Conservation (phyloP, 2,113 vertebrate species). For the Orientallactaga bullata region DNA sequence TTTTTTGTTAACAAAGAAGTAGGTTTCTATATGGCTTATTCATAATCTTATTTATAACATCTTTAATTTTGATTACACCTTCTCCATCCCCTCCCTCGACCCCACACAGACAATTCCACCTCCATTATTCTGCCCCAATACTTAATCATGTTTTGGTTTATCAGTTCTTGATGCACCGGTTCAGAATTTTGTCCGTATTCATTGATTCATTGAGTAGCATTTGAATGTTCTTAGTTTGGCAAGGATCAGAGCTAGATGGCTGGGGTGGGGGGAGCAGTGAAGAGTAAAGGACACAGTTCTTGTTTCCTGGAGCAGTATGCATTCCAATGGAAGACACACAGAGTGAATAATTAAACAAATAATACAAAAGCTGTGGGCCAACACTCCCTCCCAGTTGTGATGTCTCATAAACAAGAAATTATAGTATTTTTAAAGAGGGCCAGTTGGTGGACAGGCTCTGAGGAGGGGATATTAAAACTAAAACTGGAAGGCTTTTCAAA, state of each 20-base stretch:
- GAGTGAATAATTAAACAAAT: not conserved
- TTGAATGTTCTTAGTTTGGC: not conserved
- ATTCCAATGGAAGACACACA: not conserved
- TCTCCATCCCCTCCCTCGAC: too few relatives aligned
- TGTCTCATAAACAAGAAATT: not conserved
- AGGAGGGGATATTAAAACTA: not conserved
- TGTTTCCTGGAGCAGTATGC: not conserved
- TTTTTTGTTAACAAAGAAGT: too few relatives aligned
- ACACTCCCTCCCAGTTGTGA: not conserved
- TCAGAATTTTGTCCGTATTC: not conserved
- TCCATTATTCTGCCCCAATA: too few relatives aligned
- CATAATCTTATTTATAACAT: too few relatives aligned
- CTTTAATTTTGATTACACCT: too few relatives aligned
- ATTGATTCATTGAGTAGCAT: not conserved
- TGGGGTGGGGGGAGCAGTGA: not conserved
- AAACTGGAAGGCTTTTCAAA: not conserved
- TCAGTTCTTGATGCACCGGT: not conserved
- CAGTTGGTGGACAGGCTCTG: not conserved
- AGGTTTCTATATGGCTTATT: too few relatives aligned
- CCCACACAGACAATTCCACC: too few relatives aligned
- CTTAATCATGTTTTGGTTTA: too few relatives aligned
- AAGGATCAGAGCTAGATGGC: not conserved
- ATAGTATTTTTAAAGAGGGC: not conserved
- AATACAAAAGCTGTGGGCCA: not conserved
- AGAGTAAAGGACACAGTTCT: too few relatives aligned